These are phyloP conservation scores for Apeltes quadracus DNA, from an alignment of 2,113 vertebrate species.

Conservation along the genomic window DNA sequence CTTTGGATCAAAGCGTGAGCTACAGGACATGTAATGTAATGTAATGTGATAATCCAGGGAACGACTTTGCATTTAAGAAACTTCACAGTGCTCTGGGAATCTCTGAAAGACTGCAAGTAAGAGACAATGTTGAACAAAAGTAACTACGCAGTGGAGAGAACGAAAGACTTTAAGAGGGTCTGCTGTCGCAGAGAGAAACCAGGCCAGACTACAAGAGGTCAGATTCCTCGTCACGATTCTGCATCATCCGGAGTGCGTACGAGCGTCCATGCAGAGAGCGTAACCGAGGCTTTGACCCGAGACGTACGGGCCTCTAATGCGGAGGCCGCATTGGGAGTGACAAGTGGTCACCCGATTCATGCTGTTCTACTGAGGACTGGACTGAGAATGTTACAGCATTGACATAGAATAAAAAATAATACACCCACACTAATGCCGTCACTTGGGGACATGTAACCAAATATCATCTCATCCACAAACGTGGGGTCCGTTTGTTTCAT, in stretches of 20 bases:
- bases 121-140: not conserved
- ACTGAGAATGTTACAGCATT: not conserved
- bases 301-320: too few relatives aligned
- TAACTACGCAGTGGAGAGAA: not conserved
- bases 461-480: not conserved
- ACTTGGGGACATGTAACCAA: not conserved
- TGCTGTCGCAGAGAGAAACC: too few relatives aligned
- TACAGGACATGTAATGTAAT: too few relatives aligned
- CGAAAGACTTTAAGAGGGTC: too few relatives aligned
- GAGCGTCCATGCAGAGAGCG: too few relatives aligned
- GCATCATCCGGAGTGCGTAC: too few relatives aligned
- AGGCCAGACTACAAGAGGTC: too few relatives aligned
- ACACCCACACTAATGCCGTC: slow-evolving; percentile 51
- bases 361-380: not conserved
- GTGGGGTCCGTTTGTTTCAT: fast-evolving
- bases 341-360: not conserved
- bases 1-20: too few relatives aligned
- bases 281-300: too few relatives aligned
- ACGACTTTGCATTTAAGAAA: not conserved
- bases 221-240: too few relatives aligned
- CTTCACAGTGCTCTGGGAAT: too few relatives aligned
- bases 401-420: not conserved
- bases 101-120: not conserved
- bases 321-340: not conserved
- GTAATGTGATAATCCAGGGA: not conserved